Conservation (phyloP, 2,797 vertebrate species). For the Diplodus puntazzo region DNA sequence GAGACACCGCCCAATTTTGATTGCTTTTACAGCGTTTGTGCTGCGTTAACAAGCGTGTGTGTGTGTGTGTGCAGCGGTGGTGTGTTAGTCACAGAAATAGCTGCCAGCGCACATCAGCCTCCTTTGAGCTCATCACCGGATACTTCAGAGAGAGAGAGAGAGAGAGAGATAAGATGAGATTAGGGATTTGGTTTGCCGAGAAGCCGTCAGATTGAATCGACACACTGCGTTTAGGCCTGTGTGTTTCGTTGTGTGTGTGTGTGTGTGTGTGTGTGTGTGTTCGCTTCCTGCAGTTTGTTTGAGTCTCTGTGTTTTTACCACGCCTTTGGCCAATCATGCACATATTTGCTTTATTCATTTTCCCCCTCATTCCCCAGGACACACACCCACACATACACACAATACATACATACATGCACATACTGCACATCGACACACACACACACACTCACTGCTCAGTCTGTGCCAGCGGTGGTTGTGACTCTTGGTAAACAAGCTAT, state of each 20-base stretch:
- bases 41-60: conserved; percentile 18
- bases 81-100: conserved; percentile 66
- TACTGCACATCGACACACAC: not conserved
- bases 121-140: conserved; percentile 75
- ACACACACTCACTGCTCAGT: not conserved
- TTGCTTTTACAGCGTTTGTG: conserved; percentile 22
- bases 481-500: conserved; percentile 60
- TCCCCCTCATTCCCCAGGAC: conserved; percentile 45
- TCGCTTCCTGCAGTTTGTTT: conserved; percentile 28
- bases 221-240: conserved; percentile 51
- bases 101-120: conserved; percentile 66
- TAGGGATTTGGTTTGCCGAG: conserved; percentile 71
- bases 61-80: conserved; percentile 13
- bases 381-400: conserved; percentile 28
- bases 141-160: conserved; percentile 65
- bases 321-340: conserved; percentile 59
- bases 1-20: conserved; percentile 15
- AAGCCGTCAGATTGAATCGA: conserved; percentile 69
- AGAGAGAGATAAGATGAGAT: conserved; percentile 72
- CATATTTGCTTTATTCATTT: conserved; percentile 68
- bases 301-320: conserved; percentile 45
- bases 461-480: conserved; percentile 44
- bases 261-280: conserved; percentile 10
- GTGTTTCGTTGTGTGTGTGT: conserved; percentile 14
- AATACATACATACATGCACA: conserved; percentile 4